phyloP scores from a whole-genome alignment of 2,113 vertebrate species.

The Gulo gulo region DNA sequence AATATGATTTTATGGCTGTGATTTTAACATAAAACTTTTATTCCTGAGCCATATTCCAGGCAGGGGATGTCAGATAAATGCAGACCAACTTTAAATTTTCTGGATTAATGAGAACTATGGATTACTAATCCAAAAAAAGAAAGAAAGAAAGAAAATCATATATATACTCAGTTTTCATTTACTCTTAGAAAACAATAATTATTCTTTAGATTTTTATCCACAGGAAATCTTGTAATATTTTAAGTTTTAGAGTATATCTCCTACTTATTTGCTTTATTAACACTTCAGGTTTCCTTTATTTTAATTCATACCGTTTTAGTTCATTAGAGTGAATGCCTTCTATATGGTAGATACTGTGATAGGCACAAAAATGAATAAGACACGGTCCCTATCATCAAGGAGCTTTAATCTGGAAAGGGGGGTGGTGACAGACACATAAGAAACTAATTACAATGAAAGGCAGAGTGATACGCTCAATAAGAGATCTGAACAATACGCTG shows the following conservation, averaged over 20 bases:
- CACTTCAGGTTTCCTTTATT: constrained; percentile 62
- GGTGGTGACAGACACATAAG: constrained; percentile 49
- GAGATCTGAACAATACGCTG: constrained; percentile 70
- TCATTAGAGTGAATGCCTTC: constrained; percentile 59
- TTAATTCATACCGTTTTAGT: constrained; percentile 62
- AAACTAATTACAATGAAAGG: constrained; percentile 50
- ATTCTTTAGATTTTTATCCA: constrained; percentile 69
- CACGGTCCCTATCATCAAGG: constrained; percentile 76
- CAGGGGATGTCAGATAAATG: constrained; percentile 55
- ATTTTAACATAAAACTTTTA: constrained; percentile 61
- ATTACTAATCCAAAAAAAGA: constrained; percentile 52
- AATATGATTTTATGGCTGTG: constrained; percentile 51
- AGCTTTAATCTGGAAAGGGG: constrained; percentile 68
- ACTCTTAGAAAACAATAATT: constrained; percentile 55
- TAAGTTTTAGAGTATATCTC: constrained; percentile 60
- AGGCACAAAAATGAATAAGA: constrained; percentile 78
- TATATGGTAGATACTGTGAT: constrained; percentile 61
- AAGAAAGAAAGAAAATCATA: neutral
- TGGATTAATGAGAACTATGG: constrained; percentile 51
- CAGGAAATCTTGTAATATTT: constrained; percentile 67
- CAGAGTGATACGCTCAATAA: constrained; percentile 26
- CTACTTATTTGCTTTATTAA: constrained; percentile 57
- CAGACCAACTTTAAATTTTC: constrained; percentile 58
- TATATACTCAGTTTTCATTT: constrained; percentile 48
- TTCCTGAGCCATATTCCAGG: constrained; percentile 64